Conservation (phyloP, 2,797 vertebrate species). For the Serranus cabrilla region DNA sequence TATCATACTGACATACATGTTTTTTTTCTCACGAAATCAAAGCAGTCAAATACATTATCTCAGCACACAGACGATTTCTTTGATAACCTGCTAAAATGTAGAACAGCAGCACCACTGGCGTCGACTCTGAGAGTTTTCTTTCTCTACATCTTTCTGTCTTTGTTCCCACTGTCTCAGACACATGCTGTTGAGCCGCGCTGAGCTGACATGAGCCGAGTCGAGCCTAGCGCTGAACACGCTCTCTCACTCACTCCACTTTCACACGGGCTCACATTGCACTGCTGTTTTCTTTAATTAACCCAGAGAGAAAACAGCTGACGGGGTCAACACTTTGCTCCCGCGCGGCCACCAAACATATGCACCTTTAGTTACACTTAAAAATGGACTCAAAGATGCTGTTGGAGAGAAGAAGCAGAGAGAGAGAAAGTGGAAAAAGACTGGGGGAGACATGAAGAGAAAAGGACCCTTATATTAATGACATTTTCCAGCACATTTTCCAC, state of each 20-base stretch:
- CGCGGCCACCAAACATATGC: constrained; percentile 74
- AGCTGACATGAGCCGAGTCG: constrained; percentile 81
- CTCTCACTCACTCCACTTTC: constrained; percentile 81
- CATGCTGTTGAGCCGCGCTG: constrained; percentile 78
- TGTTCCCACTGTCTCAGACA: constrained; percentile 81
- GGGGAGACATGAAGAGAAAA: constrained; percentile 52
- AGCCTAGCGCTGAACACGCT: constrained; percentile 74
- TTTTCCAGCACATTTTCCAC: constrained; percentile 63
- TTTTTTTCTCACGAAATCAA: constrained; percentile 31
- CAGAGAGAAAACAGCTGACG: constrained; percentile 86
- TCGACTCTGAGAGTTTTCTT: constrained; percentile 47
- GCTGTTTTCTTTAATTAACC: constrained; percentile 91
- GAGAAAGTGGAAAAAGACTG: constrained; percentile 32
- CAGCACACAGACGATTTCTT: constrained; percentile 26
- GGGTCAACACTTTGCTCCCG: constrained; percentile 84
- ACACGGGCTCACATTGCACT: constrained; percentile 84
- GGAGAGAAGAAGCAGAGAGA: constrained; percentile 46
- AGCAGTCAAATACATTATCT: constrained; percentile 12
- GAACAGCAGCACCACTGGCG: constrained; percentile 44
- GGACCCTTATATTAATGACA: constrained; percentile 65
- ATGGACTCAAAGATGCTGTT: constrained; percentile 39
- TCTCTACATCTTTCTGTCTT: constrained; percentile 66
- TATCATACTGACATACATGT: constrained; percentile 14
- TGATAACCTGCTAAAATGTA: constrained; percentile 66
- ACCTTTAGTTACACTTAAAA: constrained; percentile 77